A percentile compares a stretch with the other conserved stretches of the same genome.
phyloP scores from a whole-genome alignment of 2,888 invertebrate species.

The Ernsta delagoae region DNA sequence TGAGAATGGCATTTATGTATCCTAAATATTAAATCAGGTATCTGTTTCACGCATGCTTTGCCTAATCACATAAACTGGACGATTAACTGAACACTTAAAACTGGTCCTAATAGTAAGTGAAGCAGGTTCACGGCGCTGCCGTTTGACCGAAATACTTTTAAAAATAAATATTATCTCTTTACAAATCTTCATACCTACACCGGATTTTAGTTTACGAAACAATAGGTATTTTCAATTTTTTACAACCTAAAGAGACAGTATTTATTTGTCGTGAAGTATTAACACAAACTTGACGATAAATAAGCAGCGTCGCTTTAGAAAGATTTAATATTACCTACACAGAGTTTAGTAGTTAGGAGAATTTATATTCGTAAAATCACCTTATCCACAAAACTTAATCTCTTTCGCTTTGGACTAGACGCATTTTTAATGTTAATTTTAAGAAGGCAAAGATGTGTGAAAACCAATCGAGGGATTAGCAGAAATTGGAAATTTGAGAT shows the following conservation, averaged over 20 bases:
- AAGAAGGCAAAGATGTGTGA: conserved; percentile 82
- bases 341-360: conserved; percentile 60
- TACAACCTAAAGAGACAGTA: conserved; percentile 10
- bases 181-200: conserved; percentile 27
- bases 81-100: conserved; percentile 79
- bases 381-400: conserved; percentile 78
- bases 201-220: conserved; percentile 47
- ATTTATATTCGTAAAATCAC: conserved; percentile 64
- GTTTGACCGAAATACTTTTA: conserved; percentile 56
- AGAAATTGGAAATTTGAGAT: conserved; percentile 50
- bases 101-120: conserved; percentile 71
- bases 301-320: conserved; percentile 51
- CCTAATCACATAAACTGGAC: conserved; percentile 80
- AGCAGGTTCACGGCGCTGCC: conserved; percentile 39
- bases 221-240: conserved; percentile 11
- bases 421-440: conserved; percentile 75
- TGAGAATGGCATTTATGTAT: conserved; percentile 33
- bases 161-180: conserved; percentile 55
- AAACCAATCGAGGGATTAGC: conserved; percentile 71
- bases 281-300: conserved; percentile 39
- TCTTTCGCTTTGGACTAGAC: conserved; percentile 84
- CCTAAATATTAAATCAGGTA: conserved; percentile 57
- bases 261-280: conserved; percentile 20
- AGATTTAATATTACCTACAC: conserved; percentile 53
- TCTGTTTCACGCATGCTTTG: conserved; percentile 79